Base-by-base conservation (phyloP, 2,888 invertebrate genomes). In the Tetrapedia diversipes region DNA sequence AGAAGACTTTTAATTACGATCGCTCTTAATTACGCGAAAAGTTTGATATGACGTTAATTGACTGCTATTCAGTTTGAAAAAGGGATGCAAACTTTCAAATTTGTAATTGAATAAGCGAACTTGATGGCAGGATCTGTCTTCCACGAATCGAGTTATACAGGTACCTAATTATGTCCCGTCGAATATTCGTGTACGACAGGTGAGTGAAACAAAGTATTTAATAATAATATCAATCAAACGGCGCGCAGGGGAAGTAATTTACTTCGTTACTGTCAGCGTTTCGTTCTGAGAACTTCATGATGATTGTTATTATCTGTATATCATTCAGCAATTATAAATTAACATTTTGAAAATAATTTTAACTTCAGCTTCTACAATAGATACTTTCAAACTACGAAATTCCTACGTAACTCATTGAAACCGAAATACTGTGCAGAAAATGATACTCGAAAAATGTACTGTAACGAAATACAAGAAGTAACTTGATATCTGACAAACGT, bases 51-150 rank as follows among this genome's bases (percentile, higher is more conserved):
- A 8, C 16, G 65, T 59, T 66, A 67, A 72, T 67, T 67, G 39
- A 39, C 39, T 19, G n/a, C 34, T 27, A 65, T 65, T 65, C 57
- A 57, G 1, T n/a, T 29, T 0, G 7, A n/a, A n/a, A 24, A 39
- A 47, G 57, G 4, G 11, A 4, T n/a, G 41, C 4, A 39, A 66
- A 59, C 34, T 67, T 60, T 67, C 39, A 2, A 60, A 67, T 60
- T 72, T 16, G 60, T 67, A 60, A 72, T 60, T 67, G 54, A 60
- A 67, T 60, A 54, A 67, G 59, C 34, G 24, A 19, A 34, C 29
- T 41, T 19, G 51, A 47, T 45, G 47, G 32, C 56, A 22, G 24
- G 65, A 24, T n/a, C 32, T 37, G 27, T n/a, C 56, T 24, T 49
- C 2, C 41, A 16, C 16, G 29, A 11, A 24, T 22, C 37, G 10